Base-by-base conservation (phyloP, 2,797 vertebrate species). In the Periophthalmus magnuspinnatus region DNA sequence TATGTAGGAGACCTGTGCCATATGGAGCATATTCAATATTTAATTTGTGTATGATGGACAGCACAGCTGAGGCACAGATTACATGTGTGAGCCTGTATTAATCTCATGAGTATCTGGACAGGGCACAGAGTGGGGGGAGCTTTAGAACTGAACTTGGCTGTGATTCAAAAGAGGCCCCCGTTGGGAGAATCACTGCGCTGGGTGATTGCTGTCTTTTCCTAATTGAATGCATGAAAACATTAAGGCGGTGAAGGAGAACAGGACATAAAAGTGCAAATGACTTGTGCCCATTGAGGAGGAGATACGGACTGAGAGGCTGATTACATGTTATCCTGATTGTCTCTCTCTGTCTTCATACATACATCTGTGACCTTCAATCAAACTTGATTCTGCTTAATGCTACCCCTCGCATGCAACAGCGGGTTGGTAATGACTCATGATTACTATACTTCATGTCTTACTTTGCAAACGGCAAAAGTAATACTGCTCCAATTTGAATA, bases 301-400 rank as follows among this genome's bases (percentile, higher is more conserved):
- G 84, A 87, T 76, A 82, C 82, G 82, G 84, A 77, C 72, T 74
- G 82, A 89, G 85, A 87, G 81, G 85, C 83, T 92, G 91, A 93
- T 92, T 93, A 89, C 85, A 89, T 77, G 78, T 88, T 88, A 75
- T 70, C 75, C 87, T 92, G 91, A 92, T 93, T 92, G 87, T 89
- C 85, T 82, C 74, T 57, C 76, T 84, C 82, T 84, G 74, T 82
- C 82, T 80, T 88, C 78, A 88, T 78, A 79, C 78, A 82, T 76
- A 83, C 11, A 34, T 69, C 70, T 70, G 64, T 92, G 90, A 93
- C 91, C 90, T 93, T 93, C 92, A 94, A 93, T 93, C 93, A 93
- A 91, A 85, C 84, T 85, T 86, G 89, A 93, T 90, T 91, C 88
- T 87, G 74, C 74, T 83, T 88, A 92, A 92, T 90, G 86, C 86